Evolutionary conservation across 1,140 invertebrate species (phyloP), one percentile per base, ranked within the genome.

Genomic region (Leptinotarsa texana): DNA sequence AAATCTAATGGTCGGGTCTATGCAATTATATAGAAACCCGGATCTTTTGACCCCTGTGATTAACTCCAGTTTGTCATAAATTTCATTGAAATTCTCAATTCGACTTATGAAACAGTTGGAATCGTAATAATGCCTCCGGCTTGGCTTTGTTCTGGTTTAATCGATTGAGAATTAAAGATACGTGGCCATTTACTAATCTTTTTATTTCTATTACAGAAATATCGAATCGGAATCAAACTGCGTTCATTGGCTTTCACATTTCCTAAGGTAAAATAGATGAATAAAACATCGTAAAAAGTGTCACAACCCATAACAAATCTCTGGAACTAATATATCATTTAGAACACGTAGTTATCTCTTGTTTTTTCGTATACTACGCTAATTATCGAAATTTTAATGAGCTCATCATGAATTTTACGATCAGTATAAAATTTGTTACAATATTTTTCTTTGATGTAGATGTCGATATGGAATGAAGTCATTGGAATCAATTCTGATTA

Each of bases 111-210:
- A 57, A 57, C 15, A 15, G 51, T 57, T 3, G 15, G 51, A 57
- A 17, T 57, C 51, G 51, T 57, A 57, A n/a, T n/a, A 57, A 57
- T n/a, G 51, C 51, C 51, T 57, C 51, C n/a, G n/a, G 51, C 51
- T 3, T 57, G 15, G 51, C 51, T 57, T 57, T 57, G 51, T 57
- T 57, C 51, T 57, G 51, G 51, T 57, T 57, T 18, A 18, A 17
- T 57, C 51, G 51, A 57, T 57, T 57, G 15, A 18, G 6, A 57
- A 57, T 57, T 57, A 57, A 57, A 57, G 51, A 57, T 57, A 57
- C 51, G 6, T 17, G 17, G 51, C 51, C 51, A 18, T 17, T 57
- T 57, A 57, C 51, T 6, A 57, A 15, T 18, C 51, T 5, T 57
- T 57, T 57, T 8, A 17, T 57, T 57, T 57, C n/a, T 57, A 57